Evolutionary conservation across 1,140 invertebrate species (phyloP).

Genomic region (Drosophila sechellia): DNA sequence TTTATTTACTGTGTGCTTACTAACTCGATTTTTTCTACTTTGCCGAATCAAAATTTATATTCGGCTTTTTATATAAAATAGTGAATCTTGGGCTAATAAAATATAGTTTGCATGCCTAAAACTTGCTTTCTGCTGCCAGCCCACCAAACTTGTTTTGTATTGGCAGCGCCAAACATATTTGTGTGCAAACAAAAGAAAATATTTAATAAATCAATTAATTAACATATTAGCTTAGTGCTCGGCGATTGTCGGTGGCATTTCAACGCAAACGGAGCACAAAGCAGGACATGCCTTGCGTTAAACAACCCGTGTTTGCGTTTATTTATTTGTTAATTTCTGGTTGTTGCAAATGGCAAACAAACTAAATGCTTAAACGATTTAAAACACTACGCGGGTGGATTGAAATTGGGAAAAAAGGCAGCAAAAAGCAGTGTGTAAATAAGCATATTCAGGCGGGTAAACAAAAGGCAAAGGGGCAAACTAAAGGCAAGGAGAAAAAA

Average conservation of each 20-base stretch:
- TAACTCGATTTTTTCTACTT: too few relatives aligned
- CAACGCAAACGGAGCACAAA: constrained; percentile 1
- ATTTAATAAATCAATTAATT: constrained; percentile 1
- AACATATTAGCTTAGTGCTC: neutral
- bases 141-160: neutral
- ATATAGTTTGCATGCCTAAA: neutral
- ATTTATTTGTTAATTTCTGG: constrained; percentile 31
- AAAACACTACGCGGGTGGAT: constrained; percentile 18
- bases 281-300: neutral
- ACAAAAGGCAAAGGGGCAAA: constrained; percentile 21
- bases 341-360: constrained; percentile 33
- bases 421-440: constrained; percentile 32
- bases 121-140: too few relatives aligned
- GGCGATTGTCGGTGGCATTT: neutral
- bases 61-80: neutral
- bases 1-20: too few relatives aligned
- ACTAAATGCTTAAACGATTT: constrained; percentile 54
- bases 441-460: constrained; percentile 31
- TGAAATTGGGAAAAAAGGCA: constrained; percentile 24
- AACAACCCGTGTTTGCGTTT: neutral
- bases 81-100: neutral
- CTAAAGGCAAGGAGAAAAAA: constrained; percentile 19
- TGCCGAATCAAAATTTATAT: too few relatives aligned
- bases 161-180: neutral
- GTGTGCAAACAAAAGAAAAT: neutral